A percentile compares a stretch with the other conserved stretches of the same genome.
Conservation (phyloP, 1,140 invertebrate genomes). For the Atta cephalotes region DNA sequence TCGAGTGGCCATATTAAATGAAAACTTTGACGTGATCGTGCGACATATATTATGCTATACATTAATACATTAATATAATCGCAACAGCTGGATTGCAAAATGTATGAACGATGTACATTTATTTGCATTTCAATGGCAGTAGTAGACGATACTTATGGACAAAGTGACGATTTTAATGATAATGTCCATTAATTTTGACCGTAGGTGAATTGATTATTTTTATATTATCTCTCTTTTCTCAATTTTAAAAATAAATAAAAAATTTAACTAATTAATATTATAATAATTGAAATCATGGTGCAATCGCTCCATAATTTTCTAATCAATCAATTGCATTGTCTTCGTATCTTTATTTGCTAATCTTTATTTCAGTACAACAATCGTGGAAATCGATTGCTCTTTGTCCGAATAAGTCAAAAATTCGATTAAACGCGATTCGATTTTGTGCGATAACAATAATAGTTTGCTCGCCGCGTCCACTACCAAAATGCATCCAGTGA, state of each 20-base stretch:
- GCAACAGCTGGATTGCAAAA: background rate
- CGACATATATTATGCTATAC: background rate
- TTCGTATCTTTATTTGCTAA: slow-evolving; percentile 10
- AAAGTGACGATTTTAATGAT: background rate
- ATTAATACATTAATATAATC: slow-evolving; percentile 16
- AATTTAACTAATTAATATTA: slow-evolving; percentile 12
- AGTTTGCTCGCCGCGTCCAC: slow-evolving; percentile 10
- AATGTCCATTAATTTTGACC: slow-evolving; percentile 13
- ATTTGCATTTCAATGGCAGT: slow-evolving; percentile 3
- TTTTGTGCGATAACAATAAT: slow-evolving; percentile 48
- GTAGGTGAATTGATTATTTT: background rate
- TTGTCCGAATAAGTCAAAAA: slow-evolving; percentile 16
- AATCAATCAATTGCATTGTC: background rate
- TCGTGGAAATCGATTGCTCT: slow-evolving; percentile 2
- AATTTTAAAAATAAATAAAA: background rate
- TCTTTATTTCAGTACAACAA: background rate
- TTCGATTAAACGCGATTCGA: slow-evolving; percentile 47
- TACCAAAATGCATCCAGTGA: slow-evolving; percentile 20
- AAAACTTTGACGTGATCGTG: slow-evolving; percentile 21
- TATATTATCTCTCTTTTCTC: background rate
- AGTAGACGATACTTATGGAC: slow-evolving; percentile 28
- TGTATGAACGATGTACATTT: slow-evolving; percentile 16
- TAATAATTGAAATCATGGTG: background rate
- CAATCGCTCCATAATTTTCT: background rate
- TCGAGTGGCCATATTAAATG: slow-evolving; percentile 17